Base-by-base conservation (phyloP, 2,888 invertebrate species). In the Xanthorhoe spadicearia region DNA sequence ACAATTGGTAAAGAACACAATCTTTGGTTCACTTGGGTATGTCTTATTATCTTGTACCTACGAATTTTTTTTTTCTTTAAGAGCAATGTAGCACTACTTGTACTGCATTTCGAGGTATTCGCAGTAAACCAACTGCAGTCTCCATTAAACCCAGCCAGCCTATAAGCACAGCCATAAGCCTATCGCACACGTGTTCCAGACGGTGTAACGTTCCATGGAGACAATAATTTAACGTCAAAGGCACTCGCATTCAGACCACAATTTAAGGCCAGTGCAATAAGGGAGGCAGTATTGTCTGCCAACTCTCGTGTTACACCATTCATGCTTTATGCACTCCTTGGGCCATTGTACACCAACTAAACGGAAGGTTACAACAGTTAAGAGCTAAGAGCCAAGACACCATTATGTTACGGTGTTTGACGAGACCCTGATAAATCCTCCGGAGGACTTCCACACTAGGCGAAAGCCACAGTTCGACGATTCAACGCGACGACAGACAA, bases 181-280 rank as follows among this genome's bases (percentile, higher is more conserved):
- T 82, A 83, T 82, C 71, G 76, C 89, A 90, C 91, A 90, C 88
- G 89, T 89, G 88, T 86, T 78, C 79, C 73, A 83, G 86, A 83
- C 87, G 83, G 89, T 87, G 89, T 89, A 85, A 86, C 87, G 87
- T 86, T 85, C 83, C 86, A 84, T 83, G 82, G 87, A 81, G 87
- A 90, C 91, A 89, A 92, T 93, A 93, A 92, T 90, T 93, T 91
- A 90, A 89, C 86, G 90, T 92, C 92, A 88, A 82, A 78, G 84
- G 86, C 90, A 89, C 89, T 87, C 90, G 92, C 92, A 92, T 92
- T 91, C 89, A 90, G 90, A 91, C 92, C 92, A 88, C 92, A 89
- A 93, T 92, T 92, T 93, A 93, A 91, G 91, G 88, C 88, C 91
- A 82, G 82, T 87, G 92, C 89, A 89, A 91, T 92, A 93, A 91